A percentile compares a stretch with the other conserved stretches of the same genome.
Conservation (phyloP, 2,113 vertebrate genomes). For the Holacanthus passer region DNA sequence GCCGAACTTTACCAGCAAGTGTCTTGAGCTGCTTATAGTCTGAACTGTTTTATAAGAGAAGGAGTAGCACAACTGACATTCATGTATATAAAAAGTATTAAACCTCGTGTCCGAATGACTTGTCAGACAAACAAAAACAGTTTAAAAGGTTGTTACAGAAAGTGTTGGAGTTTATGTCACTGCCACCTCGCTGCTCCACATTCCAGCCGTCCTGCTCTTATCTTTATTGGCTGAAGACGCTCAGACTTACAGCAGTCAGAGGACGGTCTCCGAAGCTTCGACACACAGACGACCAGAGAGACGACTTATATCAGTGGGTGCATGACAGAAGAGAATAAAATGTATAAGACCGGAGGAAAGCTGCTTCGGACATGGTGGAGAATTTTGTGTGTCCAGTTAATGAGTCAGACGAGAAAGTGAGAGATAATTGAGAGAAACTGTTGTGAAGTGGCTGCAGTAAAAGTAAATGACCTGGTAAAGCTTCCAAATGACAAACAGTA, state of each 20-base stretch:
- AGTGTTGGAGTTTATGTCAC: constrained; percentile 55
- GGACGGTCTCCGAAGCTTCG: constrained; percentile 48
- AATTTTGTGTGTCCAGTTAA: constrained; percentile 1
- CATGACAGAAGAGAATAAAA: constrained; percentile 27
- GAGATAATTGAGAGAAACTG: neutral
- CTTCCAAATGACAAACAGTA: constrained; percentile 36
- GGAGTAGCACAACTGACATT: neutral
- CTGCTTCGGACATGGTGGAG: constrained; percentile 3
- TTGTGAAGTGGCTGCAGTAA: constrained; percentile 42
- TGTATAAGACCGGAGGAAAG: constrained; percentile 1
- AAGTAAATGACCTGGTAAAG: constrained; percentile 62
- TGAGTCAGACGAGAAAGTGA: constrained; percentile 7
- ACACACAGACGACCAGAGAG: constrained; percentile 56
- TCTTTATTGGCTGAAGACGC: constrained; percentile 81
- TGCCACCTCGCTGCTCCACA: constrained; percentile 69
- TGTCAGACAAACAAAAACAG: constrained; percentile 7
- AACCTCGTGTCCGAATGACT: neutral
- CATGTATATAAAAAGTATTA: neutral
- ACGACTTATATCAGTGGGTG: constrained; percentile 40
- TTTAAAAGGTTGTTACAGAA: constrained; percentile 10
- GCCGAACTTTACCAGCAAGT: neutral
- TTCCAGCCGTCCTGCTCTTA: constrained; percentile 77
- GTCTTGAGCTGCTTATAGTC: neutral
- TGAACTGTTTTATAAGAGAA: neutral
- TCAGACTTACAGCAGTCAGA: constrained; percentile 61